Evolutionary conservation across 2,888 invertebrate genomes (phyloP).

Genomic region (Carpatolechia fugitivella): DNA sequence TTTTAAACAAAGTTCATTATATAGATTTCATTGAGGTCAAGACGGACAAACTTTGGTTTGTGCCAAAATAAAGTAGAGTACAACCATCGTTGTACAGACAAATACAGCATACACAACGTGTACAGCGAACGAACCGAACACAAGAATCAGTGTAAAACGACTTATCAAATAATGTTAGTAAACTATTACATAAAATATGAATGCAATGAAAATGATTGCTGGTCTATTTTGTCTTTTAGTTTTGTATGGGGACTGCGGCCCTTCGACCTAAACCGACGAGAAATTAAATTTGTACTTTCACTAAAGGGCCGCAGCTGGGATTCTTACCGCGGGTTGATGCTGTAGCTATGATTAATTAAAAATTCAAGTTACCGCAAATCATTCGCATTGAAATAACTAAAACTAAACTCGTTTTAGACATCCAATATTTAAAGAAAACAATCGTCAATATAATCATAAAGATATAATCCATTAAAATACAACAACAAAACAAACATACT

Average conservation of each 20-base stretch:
- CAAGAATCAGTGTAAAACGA: slow-evolving; percentile 8
- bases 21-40: slow-evolving; percentile 56
- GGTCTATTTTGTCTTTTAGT: slow-evolving; percentile 40
- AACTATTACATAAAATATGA: slow-evolving; percentile 38
- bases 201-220: slow-evolving; percentile 40
- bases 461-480: slow-evolving; percentile 75
- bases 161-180: slow-evolving; percentile 31
- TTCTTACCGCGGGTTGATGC: slow-evolving; percentile 14
- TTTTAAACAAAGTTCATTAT: slow-evolving; percentile 62
- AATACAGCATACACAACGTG: slow-evolving; percentile 50
- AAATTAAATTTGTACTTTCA: slow-evolving; percentile 69
- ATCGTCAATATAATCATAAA: slow-evolving; percentile 64
- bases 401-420: slow-evolving; percentile 47
- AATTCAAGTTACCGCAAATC: slow-evolving; percentile 23
- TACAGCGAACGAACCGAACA: slow-evolving; percentile 19
- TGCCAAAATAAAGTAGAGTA: slow-evolving; percentile 30
- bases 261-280: slow-evolving; percentile 66
- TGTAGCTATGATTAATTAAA: not conserved
- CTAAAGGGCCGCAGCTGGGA: slow-evolving; percentile 48
- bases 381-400: slow-evolving; percentile 28
- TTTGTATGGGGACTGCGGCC: slow-evolving; percentile 44
- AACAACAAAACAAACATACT: slow-evolving; percentile 74
- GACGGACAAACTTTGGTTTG: slow-evolving; percentile 55
- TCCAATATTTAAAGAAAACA: slow-evolving; percentile 53
- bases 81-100: slow-evolving; percentile 44